These are phyloP conservation scores for Pelusios castaneus DNA, from an alignment of 2,113 vertebrate genomes.

Conservation along the genomic window DNA sequence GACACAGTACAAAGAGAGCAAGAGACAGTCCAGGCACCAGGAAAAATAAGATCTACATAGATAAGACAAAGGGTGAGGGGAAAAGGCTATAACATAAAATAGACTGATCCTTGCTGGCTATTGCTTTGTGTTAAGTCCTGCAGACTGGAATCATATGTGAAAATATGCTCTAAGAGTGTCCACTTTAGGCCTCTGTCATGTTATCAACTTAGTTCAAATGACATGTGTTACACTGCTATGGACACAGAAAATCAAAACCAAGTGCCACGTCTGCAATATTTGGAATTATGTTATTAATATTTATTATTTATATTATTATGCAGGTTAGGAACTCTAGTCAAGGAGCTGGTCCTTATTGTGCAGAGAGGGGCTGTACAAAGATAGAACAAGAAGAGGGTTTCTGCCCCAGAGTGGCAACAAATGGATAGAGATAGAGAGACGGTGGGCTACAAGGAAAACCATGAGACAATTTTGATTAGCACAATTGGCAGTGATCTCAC, in stretches of 20 bases:
- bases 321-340: not conserved
- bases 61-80: not conserved
- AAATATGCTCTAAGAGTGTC: not conserved
- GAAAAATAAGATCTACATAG: not conserved
- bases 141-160: not conserved
- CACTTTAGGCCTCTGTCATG: not conserved
- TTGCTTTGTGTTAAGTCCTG: not conserved
- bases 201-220: not conserved
- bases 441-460: not conserved
- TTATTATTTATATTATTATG: not conserved
- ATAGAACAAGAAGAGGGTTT: not conserved
- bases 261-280: not conserved
- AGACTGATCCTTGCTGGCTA: not conserved
- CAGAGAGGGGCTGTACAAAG: not conserved
- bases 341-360: not conserved
- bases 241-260: not conserved
- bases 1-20: not conserved
- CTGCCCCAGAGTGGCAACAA: not conserved
- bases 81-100: not conserved
- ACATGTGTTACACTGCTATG: not conserved
- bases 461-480: not conserved
- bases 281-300: not conserved
- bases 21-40: not conserved
- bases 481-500: not conserved
- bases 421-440: not conserved